phyloP scores from a whole-genome alignment of 2,797 vertebrate genomes.

The Neomorphus geoffroyi region DNA sequence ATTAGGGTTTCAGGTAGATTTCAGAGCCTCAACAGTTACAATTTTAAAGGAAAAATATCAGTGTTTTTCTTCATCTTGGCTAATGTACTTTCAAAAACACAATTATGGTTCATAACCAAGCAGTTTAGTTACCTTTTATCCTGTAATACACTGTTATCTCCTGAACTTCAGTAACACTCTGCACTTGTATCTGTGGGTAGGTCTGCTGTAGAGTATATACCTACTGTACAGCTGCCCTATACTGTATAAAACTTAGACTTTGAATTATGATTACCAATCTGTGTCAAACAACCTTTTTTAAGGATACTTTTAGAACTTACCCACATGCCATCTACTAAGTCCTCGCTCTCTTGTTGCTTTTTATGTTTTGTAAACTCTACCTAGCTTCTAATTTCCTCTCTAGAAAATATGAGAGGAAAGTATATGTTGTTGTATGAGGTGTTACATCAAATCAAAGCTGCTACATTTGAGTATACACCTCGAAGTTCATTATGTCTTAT shows the following conservation, averaged over 20 bases:
- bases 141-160: neutral
- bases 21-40: neutral
- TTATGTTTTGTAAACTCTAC: neutral
- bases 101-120: neutral
- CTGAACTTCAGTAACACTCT: neutral
- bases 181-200: neutral
- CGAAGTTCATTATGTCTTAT: neutral
- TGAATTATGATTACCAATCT: neutral
- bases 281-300: neutral
- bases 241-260: neutral
- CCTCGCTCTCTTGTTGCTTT: neutral
- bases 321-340: neutral
- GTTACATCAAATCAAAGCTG: neutral
- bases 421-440: neutral
- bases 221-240: neutral
- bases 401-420: neutral
- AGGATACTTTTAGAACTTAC: neutral
- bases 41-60: neutral
- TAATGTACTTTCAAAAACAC: neutral
- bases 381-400: neutral
- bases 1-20: conserved; percentile 14
- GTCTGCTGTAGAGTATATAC: neutral
- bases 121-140: neutral
- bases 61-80: neutral
- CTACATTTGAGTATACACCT: neutral